Evolutionary conservation across 2,888 invertebrate genomes (phyloP), one percentile per base, ranked within the genome.

Genomic region (Drosophila merina): DNA sequence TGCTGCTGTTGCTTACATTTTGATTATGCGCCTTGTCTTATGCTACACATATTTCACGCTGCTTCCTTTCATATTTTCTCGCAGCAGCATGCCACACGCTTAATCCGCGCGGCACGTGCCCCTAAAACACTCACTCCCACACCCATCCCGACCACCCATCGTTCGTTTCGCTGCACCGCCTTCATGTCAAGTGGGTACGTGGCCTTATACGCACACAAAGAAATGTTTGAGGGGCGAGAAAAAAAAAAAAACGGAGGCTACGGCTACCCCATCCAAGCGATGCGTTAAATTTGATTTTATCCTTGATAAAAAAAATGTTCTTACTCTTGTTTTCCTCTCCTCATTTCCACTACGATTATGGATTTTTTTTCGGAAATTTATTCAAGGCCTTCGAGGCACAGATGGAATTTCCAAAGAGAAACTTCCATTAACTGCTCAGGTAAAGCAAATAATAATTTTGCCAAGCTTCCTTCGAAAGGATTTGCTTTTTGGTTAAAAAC

Each of bases 251-350:
- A 12, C 14, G 3, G 25, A 25, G 20, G 36, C 57, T 20, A 26
- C 57, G 20, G 36, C 57, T 20, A 26, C 57, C 47, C 38, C 25
- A 38, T 78, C 75, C 76, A 68, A 71, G 76, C 81, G 84, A 81
- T 77, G 84, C 84, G 84, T 84, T 86, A 85, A 85, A 85, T 85
- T 85, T 85, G 81, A 86, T 85, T 86, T 84, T 59, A 84, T 86
- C 81, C 86, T 81, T 75, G 75, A 68, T 74, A 72, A 75, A 71
- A 71, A 31, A 40, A 57, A 70, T 47, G 54, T 51, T 62, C n/a
- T 42, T 62, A 48, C 58, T 51, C 20, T 60, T 55, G 33, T 38
- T 45, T 57, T 42, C 38, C 30, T 49, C 42, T 38, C 33, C 59
- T 8, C 30, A 45, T 57, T 60, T 63, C 55, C 58, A 67, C 55